Evolutionary conservation across 2,888 invertebrate genomes (phyloP), one percentile per base, ranked within the genome.

Genomic region (Thereva nobilitata): DNA sequence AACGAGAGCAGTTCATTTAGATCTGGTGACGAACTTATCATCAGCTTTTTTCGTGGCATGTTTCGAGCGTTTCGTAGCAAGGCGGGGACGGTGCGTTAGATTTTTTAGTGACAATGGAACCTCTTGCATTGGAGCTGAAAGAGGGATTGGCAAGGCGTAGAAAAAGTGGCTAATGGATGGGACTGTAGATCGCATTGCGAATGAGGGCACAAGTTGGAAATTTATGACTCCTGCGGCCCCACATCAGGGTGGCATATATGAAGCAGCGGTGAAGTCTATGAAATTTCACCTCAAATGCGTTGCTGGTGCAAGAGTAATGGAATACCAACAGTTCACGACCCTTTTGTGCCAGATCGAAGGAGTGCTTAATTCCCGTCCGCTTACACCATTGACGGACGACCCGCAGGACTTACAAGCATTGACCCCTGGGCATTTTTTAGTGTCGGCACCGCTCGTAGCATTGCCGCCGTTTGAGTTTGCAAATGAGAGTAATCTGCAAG

Each of bases 181-280:
- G 35, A 34, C 47, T 8, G 40, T 59, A 7, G 34, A 47, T 49
- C n/a, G n/a, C n/a, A n/a, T n/a, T n/a, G n/a, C n/a, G n/a, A n/a
- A n/a, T 8, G 52, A 61, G 23, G 64, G 67, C 38, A 66, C 67
- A 10, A 59, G 64, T 54, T 67, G 53, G 55, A 42, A 8, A 42
- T 42, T 42, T 42, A 42, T 42, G 61, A 47, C 44, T 7, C 61
- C 61, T 37, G 66, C 68, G 2, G 68, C 68, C 7, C 69, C 68
- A 10, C 70, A 70, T 47, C 69, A 68, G 44, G 66, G 67, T 4
- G 71, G 70, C 0, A 70, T 70, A 9, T 70, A 66, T 40, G 70
- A 70, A 40, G 71, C 70, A 8, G 71, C 69, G 0, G 70, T 69
- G 1, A 71, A 67, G 52, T 64, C 67, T 0, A 45, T 66, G 52